These are phyloP conservation scores for Heliconius eleuchia DNA, from an alignment of 1,140 invertebrate genomes.

Conservation along the genomic window DNA sequence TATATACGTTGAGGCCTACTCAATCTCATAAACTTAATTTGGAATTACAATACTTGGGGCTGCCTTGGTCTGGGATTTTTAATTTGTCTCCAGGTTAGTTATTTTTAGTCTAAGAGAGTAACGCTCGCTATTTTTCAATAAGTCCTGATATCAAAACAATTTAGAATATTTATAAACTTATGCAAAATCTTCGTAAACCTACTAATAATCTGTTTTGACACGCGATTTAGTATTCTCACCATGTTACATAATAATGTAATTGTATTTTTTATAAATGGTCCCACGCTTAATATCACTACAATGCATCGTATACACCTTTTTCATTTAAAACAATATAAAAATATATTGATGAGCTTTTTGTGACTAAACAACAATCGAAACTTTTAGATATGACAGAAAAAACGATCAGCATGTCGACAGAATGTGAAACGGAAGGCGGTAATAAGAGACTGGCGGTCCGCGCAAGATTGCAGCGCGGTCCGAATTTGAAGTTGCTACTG, in stretches of 20 bases:
- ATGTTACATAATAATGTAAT: too few relatives aligned
- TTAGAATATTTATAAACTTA: too few relatives aligned
- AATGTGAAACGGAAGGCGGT: conserved; percentile 84
- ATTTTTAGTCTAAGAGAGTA: background rate
- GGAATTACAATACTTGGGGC: conserved; percentile 86
- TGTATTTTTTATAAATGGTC: too few relatives aligned
- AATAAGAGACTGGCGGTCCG: conserved; percentile 86
- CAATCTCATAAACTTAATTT: conserved; percentile 83
- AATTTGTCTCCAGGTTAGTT: conserved; percentile 84
- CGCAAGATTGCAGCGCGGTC: conserved; percentile 84
- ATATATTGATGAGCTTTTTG: too few relatives aligned
- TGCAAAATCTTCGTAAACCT: too few relatives aligned
- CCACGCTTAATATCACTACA: too few relatives aligned
- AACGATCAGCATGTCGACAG: conserved; percentile 85
- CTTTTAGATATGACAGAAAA: conserved; percentile 62
- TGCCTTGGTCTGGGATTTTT: conserved; percentile 87
- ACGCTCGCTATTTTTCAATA: too few relatives aligned
- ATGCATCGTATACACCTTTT: too few relatives aligned
- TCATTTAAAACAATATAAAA: too few relatives aligned
- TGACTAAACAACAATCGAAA: background rate
- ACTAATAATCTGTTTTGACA: too few relatives aligned
- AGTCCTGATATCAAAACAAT: too few relatives aligned
- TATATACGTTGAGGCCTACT: conserved; percentile 85
- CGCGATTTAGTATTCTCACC: too few relatives aligned
- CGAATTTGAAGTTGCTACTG: conserved; percentile 85